These are phyloP conservation scores for Xenopus borealis DNA, from an alignment of 2,113 vertebrate genomes.

Conservation along the genomic window DNA sequence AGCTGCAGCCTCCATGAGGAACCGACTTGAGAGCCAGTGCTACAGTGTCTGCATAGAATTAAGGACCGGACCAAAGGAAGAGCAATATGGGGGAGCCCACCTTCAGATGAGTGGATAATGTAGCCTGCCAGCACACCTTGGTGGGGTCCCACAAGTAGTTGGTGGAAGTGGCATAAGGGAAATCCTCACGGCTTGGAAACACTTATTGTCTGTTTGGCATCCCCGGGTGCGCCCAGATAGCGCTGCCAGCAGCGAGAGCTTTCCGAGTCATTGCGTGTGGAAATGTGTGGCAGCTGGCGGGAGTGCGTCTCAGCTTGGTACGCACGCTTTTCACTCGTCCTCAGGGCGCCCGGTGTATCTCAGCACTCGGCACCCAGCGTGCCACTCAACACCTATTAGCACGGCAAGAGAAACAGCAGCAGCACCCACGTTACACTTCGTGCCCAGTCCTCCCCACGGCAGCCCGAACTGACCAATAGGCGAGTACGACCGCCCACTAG, in stretches of 20 bases:
- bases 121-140: background rate
- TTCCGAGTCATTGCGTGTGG: background rate
- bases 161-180: background rate
- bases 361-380: too few relatives aligned
- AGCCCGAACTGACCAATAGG: conserved; percentile 2
- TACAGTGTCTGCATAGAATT: background rate
- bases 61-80: background rate
- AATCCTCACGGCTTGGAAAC: too few relatives aligned
- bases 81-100: background rate
- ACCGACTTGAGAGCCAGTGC: background rate
- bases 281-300: too few relatives aligned
- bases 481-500: background rate
- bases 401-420: background rate
- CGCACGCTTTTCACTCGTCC: too few relatives aligned
- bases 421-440: background rate
- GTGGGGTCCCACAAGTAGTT: background rate
- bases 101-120: background rate
- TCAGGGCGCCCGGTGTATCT: too few relatives aligned
- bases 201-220: background rate
- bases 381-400: too few relatives aligned
- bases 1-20: conserved; percentile 9
- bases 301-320: too few relatives aligned
- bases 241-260: background rate
- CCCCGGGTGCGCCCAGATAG: background rate
- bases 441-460: background rate